These are phyloP conservation scores for Loriculus beryllinus DNA, from an alignment of 2,797 vertebrate species.

Conservation along the genomic window DNA sequence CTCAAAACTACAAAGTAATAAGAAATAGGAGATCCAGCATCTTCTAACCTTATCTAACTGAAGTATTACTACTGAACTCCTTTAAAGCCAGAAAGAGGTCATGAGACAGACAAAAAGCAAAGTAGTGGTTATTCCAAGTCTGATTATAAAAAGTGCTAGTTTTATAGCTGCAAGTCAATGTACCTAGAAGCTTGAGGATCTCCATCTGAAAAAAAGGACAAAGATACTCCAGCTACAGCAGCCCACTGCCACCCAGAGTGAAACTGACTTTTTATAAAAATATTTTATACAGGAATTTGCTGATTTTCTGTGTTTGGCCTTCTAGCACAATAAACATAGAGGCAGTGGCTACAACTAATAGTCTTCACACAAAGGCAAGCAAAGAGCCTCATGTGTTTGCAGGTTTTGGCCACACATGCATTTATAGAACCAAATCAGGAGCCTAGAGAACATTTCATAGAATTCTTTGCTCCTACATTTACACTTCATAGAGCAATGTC, in stretches of 20 bases:
- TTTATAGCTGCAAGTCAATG: not conserved
- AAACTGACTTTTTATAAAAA: not conserved
- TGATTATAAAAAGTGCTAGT: not conserved
- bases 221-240: not conserved
- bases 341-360: not conserved
- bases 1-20: not conserved
- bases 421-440: not conserved
- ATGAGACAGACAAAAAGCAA: not conserved
- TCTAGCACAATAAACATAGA: not conserved
- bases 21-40: not conserved
- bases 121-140: not conserved
- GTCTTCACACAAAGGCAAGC: not conserved
- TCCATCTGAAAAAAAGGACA: not conserved
- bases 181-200: not conserved
- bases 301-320: not conserved
- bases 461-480: not conserved
- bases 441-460: not conserved
- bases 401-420: not conserved
- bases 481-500: not conserved
- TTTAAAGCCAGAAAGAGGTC: not conserved
- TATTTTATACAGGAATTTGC: not conserved
- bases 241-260: not conserved
- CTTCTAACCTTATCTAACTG: not conserved
- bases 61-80: not conserved
- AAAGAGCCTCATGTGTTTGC: not conserved